Evolutionary conservation across 2,797 vertebrate species (phyloP).

Genomic region (Gallinago solitaria): DNA sequence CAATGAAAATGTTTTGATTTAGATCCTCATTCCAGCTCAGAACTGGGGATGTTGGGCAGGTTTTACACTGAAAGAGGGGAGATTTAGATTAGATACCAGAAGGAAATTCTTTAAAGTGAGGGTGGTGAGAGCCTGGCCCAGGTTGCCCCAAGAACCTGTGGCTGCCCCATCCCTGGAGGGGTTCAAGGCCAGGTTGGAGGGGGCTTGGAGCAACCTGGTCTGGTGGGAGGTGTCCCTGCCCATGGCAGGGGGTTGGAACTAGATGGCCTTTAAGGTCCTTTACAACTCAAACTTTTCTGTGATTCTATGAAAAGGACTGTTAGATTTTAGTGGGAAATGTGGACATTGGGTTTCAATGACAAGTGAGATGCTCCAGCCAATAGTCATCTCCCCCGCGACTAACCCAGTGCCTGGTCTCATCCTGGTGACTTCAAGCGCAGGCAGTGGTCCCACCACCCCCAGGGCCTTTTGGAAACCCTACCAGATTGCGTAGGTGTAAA

Average conservation of each 20-base stretch:
- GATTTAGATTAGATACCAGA: not conserved
- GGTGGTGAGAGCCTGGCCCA: rapidly evolving
- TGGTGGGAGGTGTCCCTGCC: not conserved
- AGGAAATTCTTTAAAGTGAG: not conserved
- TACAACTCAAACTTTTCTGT: not conserved
- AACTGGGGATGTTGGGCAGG: not conserved
- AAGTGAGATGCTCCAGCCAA: not conserved
- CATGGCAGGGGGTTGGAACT: rapidly evolving
- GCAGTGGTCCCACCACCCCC: not conserved
- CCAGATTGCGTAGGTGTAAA: not conserved
- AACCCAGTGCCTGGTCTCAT: not conserved
- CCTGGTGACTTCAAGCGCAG: not conserved
- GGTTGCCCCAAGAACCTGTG: too few relatives aligned
- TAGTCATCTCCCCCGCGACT: not conserved
- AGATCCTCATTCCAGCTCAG: not conserved
- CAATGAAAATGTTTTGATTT: not conserved
- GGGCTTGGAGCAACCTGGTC: rapidly evolving
- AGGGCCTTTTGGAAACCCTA: not conserved
- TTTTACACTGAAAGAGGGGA: not conserved
- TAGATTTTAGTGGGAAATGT: not conserved
- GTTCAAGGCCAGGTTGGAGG: too few relatives aligned
- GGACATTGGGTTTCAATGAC: not conserved
- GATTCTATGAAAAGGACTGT: not conserved
- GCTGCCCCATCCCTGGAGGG: too few relatives aligned
- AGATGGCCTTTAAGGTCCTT: not conserved